Evolutionary conservation across 2,113 vertebrate species (phyloP).

Genomic region (Coracopsis vasa): DNA sequence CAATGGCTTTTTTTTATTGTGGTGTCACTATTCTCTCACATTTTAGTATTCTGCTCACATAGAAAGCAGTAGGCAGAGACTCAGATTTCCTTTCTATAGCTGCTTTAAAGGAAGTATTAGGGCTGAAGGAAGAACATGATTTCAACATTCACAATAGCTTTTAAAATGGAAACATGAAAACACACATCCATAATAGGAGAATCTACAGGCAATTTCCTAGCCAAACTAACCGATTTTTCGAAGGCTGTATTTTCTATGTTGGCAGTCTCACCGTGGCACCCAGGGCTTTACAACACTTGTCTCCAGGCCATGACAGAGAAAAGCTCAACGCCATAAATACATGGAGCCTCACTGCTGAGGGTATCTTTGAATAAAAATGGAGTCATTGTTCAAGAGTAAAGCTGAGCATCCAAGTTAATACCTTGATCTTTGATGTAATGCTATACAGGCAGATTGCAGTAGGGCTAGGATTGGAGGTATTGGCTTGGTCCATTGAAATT

Average conservation of each 20-base stretch:
- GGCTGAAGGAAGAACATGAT: neutral
- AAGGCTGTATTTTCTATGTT: neutral
- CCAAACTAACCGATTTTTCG: neutral
- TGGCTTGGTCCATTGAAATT: neutral
- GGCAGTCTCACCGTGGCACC: neutral
- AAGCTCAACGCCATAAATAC: neutral
- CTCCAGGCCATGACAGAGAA: neutral
- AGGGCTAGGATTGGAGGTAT: neutral
- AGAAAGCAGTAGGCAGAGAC: neutral
- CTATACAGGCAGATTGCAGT: neutral
- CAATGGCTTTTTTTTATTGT: neutral
- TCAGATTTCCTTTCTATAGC: neutral
- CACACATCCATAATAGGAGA: neutral
- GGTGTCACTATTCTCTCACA: neutral
- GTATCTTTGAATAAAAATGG: neutral
- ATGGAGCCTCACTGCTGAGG: neutral
- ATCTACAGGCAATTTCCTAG: neutral
- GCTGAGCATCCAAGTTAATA: neutral
- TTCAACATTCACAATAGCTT: neutral
- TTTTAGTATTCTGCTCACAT: slow-evolving; percentile 3
- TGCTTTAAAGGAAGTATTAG: neutral
- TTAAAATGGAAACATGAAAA: neutral
- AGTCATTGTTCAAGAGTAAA: neutral
- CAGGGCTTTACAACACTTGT: neutral
- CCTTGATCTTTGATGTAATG: neutral